Evolutionary conservation across 2,888 invertebrate genomes (phyloP), one percentile per base, ranked within the genome.

Genomic region (Ectemnius cavifrons): DNA sequence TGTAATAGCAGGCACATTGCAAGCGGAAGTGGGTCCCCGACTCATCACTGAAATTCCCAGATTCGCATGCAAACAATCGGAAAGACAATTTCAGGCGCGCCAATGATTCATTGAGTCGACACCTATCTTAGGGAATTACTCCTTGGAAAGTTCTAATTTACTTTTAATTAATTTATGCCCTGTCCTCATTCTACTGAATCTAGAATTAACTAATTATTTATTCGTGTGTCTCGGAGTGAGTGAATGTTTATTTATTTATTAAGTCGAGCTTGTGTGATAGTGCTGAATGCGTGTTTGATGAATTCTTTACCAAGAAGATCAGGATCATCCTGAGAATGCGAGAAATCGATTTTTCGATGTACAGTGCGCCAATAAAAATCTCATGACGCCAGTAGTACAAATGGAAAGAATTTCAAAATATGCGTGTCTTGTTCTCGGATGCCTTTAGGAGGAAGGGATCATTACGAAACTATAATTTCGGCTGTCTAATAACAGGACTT

Each of bases 351-450:
- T 18, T 23, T 27, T 56, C 62, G 69, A 63, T 75, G 76, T 77
- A 77, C 77, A 72, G 75, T 77, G 69, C 76, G 76, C 28, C 49
- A 77, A 77, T 77, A 77, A 77, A 77, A 18, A 61, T 61, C 46
- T 63, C 37, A 3, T 23, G n/a, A 14, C 61, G 46, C 16, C 47
- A 45, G 14, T 47, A 37, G 61, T 61, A 49, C 6, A 8, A 27
- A 52, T 52, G 52, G 37, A 37, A 37, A 52, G 4, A 14, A 4
- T 16, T 52, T 52, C 52, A 16, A 52, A 52, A 16, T 14, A 16
- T 52, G 52, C 16, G 52, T 52, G 52, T 52, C 52, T 52, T 16
- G 14, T 52, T 52, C 52, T 52, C 16, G 52, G n/a, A 11, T 52
- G 16, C 52, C 37, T 37, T 23, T 37, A 37, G 37, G 37, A 11